Base-by-base conservation (phyloP, 2,888 invertebrate genomes). In the Mythimna impura region DNA sequence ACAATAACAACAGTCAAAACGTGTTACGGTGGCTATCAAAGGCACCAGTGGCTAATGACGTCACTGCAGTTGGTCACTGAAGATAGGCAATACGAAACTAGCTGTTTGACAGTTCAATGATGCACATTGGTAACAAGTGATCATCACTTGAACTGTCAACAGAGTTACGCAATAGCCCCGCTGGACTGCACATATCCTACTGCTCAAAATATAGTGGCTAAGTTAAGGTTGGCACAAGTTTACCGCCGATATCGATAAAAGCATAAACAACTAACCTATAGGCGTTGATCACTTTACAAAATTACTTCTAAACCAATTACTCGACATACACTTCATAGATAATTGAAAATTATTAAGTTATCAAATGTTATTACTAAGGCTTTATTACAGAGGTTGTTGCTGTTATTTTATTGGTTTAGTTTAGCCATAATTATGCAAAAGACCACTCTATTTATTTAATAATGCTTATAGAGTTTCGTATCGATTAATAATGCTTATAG, bases 301-400 rank as follows among this genome's bases (percentile, higher is more conserved):
- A 80, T 73, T 64, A 80, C 30, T 57, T 43, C 63, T 34, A 60
- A 9, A 68, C 61, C 82, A 82, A 80, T 80, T 78, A 78, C 40
- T 72, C 3, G 40, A 67, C 66, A 54, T 82, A 76, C 71, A 62
- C 47, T 71, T 55, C 40, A 69, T 65, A 64, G 68, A 73, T 72
- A 85, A 84, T 83, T 84, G 83, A 82, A 85, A 84, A 84, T 80
- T 70, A 84, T 84, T 85, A 84, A 84, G 84, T 80, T 78, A 84
- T 84, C 73, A 84, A 76, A 66, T 14, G 50, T 34, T 54, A 80
- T 83, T 83, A 83, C 63, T 12, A 14, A 52, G 55, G 25, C 58
- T 70, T 50, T 69, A 66, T 36, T 69, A 76, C 54, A 62, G 63
- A 71, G 67, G 54, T 52, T 60, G 14, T 30, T 30, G 67, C 61